phyloP scores from a whole-genome alignment of 2,113 vertebrate genomes.

The Anarrhichthys ocellatus region DNA sequence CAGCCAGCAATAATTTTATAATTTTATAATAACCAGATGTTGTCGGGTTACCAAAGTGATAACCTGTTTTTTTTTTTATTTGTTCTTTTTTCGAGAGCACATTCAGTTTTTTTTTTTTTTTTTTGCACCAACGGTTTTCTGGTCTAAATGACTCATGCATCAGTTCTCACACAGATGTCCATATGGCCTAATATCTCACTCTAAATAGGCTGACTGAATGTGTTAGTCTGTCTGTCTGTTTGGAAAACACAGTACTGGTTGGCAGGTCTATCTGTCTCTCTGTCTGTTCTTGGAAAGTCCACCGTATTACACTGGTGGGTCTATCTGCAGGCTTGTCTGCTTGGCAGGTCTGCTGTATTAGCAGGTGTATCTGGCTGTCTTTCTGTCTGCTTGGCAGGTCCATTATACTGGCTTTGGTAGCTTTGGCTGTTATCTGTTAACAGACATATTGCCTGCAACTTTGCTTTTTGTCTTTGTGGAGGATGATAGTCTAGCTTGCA shows the following conservation, averaged over 20 bases:
- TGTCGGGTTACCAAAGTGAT: neutral
- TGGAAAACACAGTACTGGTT: conserved; percentile 45
- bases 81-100: neutral
- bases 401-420: conserved; percentile 37
- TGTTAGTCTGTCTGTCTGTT: conserved; percentile 47
- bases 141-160: conserved; percentile 14
- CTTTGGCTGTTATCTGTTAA: conserved; percentile 47
- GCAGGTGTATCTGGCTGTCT: conserved; percentile 70
- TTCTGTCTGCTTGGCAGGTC: conserved; percentile 65
- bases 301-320: conserved; percentile 54
- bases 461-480: conserved; percentile 47
- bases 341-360: conserved; percentile 61
- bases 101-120: neutral
- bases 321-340: conserved; percentile 55
- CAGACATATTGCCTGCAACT: conserved; percentile 61
- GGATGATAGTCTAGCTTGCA: conserved; percentile 51
- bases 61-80: neutral
- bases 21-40: conserved; percentile 9
- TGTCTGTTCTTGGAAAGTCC: conserved; percentile 58
- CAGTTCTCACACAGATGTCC: conserved; percentile 25
- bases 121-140: conserved; percentile 5
- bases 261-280: conserved; percentile 45
- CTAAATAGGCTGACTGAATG: conserved; percentile 36
- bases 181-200: conserved; percentile 49
- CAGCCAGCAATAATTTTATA: neutral